A percentile compares a stretch with the other conserved stretches of the same genome.
Conservation (phyloP, 2,888 invertebrate species). For the Lasioglossum calceatum region DNA sequence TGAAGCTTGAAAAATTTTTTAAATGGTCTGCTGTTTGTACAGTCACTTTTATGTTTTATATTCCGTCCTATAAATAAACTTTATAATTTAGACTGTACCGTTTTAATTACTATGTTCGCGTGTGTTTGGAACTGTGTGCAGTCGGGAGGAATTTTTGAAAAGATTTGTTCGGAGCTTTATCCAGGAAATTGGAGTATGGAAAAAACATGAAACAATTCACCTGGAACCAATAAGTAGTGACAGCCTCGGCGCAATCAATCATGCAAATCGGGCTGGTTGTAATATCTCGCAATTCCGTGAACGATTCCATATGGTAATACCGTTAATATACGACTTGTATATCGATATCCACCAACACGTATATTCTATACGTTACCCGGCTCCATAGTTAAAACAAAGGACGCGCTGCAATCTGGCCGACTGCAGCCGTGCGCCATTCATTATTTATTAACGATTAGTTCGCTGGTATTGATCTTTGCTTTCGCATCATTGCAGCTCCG, state of each 20-base stretch:
- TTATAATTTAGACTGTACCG: neutral
- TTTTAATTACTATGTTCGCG: neutral
- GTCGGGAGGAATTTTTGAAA: neutral
- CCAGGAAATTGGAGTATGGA: neutral
- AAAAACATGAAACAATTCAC: slow-evolving; percentile 21
- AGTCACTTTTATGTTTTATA: neutral
- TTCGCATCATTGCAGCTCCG: slow-evolving; percentile 32
- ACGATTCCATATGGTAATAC: slow-evolving; percentile 80
- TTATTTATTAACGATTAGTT: slow-evolving; percentile 75
- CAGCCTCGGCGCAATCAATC: slow-evolving; percentile 78
- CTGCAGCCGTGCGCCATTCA: slow-evolving; percentile 53
- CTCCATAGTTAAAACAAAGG: slow-evolving; percentile 48
- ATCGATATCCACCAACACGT: slow-evolving; percentile 44
- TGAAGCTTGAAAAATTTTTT: neutral
- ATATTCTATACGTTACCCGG: slow-evolving; percentile 21
- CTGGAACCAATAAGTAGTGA: slow-evolving; percentile 34
- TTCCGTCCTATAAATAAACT: neutral
- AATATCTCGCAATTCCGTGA: slow-evolving; percentile 79
- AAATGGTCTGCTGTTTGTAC: neutral
- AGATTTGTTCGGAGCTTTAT: neutral
- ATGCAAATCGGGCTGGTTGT: slow-evolving; percentile 79
- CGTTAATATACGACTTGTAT: slow-evolving; percentile 75
- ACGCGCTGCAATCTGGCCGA: slow-evolving; percentile 51
- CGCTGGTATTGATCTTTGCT: slow-evolving; percentile 63
- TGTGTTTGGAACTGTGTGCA: neutral